phyloP scores from a whole-genome alignment of 2,113 vertebrate species.

The Sprattus sprattus region DNA sequence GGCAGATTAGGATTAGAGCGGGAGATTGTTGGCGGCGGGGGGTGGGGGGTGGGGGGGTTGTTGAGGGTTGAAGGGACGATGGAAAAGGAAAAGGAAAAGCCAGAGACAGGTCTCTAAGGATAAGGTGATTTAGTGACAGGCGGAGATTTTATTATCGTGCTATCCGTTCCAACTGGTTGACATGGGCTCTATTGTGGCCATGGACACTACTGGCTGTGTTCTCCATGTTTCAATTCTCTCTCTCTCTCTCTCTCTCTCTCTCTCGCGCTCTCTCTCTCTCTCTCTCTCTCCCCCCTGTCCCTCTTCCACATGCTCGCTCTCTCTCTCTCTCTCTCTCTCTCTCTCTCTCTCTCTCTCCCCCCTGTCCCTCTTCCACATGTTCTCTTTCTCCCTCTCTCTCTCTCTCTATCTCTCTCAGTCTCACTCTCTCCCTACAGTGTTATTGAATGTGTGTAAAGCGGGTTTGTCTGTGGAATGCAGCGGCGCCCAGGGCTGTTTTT shows the following conservation, averaged over 20 bases:
- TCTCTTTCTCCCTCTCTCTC: not conserved
- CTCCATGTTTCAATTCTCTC: conserved; percentile 19
- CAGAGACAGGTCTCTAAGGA: conserved; percentile 42
- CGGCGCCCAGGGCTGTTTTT: conserved; percentile 62
- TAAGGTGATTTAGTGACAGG: conserved; percentile 51
- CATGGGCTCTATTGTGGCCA: conserved; percentile 42
- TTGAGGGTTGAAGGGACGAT: not conserved
- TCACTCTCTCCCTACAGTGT: not conserved
- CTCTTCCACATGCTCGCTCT: not conserved
- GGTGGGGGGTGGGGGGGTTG: not conserved
- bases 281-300: not conserved
- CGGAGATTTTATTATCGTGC: conserved; percentile 30
- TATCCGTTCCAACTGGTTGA: conserved; percentile 42
- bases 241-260: not conserved
- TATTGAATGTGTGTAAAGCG: conserved; percentile 13
- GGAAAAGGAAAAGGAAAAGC: conserved; percentile 42
- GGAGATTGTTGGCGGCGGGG: not conserved
- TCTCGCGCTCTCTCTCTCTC: conserved; percentile 4
- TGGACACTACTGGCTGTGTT: conserved; percentile 58
- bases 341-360: not conserved
- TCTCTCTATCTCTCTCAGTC: not conserved
- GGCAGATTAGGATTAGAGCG: conserved; percentile 56
- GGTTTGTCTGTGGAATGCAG: conserved; percentile 40
- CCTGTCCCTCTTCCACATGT: too few relatives aligned
- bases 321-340: not conserved